Conservation (phyloP, 2,113 vertebrate species). For the Passer domesticus region DNA sequence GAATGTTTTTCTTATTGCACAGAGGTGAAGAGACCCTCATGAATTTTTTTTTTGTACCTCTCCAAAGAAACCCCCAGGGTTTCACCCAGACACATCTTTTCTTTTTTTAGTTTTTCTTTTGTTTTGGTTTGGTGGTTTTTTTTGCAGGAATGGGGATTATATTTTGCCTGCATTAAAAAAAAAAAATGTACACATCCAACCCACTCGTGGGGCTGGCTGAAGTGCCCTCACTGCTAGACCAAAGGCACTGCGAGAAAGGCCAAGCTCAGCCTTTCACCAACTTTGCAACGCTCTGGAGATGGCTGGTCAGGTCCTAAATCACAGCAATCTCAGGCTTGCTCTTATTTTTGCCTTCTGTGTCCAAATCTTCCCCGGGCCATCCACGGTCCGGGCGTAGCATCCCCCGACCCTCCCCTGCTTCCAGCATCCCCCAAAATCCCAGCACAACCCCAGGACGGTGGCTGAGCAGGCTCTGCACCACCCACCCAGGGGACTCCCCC, state of each 20-base stretch:
- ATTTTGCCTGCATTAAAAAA: constrained; percentile 59
- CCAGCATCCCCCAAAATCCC: background rate
- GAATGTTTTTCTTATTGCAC: constrained; percentile 4
- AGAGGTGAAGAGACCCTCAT: background rate
- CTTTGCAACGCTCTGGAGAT: background rate
- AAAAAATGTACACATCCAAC: background rate
- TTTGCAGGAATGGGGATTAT: constrained; percentile 51
- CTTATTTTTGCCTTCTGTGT: background rate
- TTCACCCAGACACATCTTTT: background rate
- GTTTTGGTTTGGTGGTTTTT: background rate
- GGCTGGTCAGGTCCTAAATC: constrained; percentile 45
- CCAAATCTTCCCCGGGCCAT: background rate
- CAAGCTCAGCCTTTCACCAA: background rate
- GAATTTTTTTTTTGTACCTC: background rate
- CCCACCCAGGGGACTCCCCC: background rate
- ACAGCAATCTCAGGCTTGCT: constrained; percentile 52
- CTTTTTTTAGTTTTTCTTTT: no score
- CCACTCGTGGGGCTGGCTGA: constrained; percentile 14
- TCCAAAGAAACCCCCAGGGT: constrained; percentile 11
- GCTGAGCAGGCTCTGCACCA: constrained; percentile 48
- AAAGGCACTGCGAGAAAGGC: constrained; percentile 53
- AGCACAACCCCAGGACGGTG: rapidly evolving
- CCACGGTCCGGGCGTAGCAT: background rate
- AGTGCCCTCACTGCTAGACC: constrained; percentile 57
- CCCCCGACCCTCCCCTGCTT: background rate